Evolutionary conservation across 2,888 invertebrate species (phyloP).

Genomic region (Deilephila elpenor): DNA sequence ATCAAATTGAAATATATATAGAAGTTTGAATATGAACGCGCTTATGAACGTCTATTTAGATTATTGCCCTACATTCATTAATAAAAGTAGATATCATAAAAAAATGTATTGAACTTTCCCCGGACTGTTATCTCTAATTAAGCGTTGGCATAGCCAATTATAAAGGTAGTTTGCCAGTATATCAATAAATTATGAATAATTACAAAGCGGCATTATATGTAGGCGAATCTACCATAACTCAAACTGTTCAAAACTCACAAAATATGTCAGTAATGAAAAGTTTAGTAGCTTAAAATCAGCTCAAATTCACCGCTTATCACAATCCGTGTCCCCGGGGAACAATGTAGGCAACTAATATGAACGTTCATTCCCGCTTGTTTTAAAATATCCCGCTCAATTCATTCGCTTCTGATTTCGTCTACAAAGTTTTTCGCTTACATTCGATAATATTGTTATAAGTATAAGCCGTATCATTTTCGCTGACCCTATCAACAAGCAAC

Average conservation of each 20-base stretch:
- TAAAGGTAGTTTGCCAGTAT: too few species aligned
- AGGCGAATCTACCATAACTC: background rate
- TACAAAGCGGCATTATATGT: background rate
- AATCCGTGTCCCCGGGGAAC: background rate
- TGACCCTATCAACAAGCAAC: constrained; percentile 6
- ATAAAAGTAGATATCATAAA: background rate
- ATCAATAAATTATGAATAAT: background rate
- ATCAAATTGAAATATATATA: background rate
- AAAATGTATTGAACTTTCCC: too few species aligned
- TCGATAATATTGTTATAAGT: background rate
- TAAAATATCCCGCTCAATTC: background rate
- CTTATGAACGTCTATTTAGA: background rate
- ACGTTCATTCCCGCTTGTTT: background rate
- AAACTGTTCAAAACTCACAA: background rate
- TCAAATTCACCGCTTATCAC: background rate
- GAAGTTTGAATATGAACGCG: background rate
- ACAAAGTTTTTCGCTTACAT: background rate
- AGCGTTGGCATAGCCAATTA: too few species aligned
- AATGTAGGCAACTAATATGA: background rate
- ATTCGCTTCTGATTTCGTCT: background rate
- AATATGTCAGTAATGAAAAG: background rate
- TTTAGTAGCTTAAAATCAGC: constrained; percentile 13
- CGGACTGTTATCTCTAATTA: too few species aligned
- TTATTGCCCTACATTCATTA: background rate
- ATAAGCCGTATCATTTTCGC: background rate